Base-by-base conservation (phyloP, 2,888 invertebrate species). In the Osmoderma eremita region DNA sequence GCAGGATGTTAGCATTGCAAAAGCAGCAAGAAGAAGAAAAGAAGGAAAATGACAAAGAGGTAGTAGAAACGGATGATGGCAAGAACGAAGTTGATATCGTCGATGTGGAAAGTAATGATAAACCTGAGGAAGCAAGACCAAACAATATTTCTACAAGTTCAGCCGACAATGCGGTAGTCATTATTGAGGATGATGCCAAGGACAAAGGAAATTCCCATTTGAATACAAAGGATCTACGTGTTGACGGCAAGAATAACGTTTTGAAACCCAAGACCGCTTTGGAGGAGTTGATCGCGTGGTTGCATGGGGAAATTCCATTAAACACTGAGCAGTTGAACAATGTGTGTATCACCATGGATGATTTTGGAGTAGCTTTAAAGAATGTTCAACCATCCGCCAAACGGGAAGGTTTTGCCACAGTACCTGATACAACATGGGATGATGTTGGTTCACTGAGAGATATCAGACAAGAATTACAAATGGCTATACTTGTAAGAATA, bases 401-500 rank as follows among this genome's bases (percentile, higher is more conserved):
- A 76, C 86, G 98, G 73, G 98, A 99, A 85, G 98, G 98, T 56
- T 98, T 99, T 82, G 94, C 95, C 1, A 97, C 97, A 0, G 95
- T 99, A 12, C 98, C 99, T 1, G 95, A 97, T 84, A 95, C 95
- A 0, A 94, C 95, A 1, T 99, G 98, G 98, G 90, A 94, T 41
- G 97, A 99, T 84, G 89, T 99, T 72, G 99, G 99, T 0, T 97
- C 98, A 0, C 82, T 99, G 58, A 87, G 87, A 58, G 90, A 93
- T 78, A 92, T 99, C 49, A 86, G 97, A 63, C 91, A 95, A 77
- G 95, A 97, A 77, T 84, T 99, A 38, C 92, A 96, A 80, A 85
- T 95, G 82, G 91, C 95, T 49, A 96, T 99, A 71, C 83, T 97
- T 82, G 90, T 90, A 78, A 82, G 80, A 77, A 56, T 64, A n/a